phyloP scores from a whole-genome alignment of 2,888 invertebrate genomes.

The Dysmachus trigonus region DNA sequence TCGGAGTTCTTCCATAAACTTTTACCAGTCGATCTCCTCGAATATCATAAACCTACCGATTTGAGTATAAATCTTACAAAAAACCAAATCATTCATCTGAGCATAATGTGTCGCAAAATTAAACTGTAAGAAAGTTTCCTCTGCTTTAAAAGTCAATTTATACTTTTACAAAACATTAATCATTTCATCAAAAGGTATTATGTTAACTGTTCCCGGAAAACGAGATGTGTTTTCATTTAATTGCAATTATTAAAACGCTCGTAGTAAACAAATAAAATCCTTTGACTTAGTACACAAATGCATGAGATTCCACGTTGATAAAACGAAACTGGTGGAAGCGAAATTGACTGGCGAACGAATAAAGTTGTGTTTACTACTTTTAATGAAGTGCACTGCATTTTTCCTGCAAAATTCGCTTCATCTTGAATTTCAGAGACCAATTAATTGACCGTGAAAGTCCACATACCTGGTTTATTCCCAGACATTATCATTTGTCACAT shows the following conservation, averaged over 20 bases:
- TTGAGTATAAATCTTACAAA: background rate
- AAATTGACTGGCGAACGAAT: background rate
- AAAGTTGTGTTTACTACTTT: background rate
- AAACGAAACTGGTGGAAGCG: background rate
- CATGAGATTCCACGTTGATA: background rate
- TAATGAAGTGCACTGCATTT: background rate
- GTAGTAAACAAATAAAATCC: background rate
- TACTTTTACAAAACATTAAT: background rate
- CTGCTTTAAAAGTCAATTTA: background rate
- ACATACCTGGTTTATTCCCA: background rate
- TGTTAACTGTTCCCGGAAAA: background rate
- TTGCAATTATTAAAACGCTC: background rate
- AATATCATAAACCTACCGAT: background rate
- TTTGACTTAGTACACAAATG: background rate
- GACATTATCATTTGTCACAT: background rate
- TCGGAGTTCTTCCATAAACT: slow-evolving; percentile 9
- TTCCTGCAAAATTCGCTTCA: background rate
- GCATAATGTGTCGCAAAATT: background rate
- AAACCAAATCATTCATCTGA: background rate
- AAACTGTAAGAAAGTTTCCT: background rate
- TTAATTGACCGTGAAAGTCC: background rate
- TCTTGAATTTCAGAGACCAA: background rate
- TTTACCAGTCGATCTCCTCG: background rate
- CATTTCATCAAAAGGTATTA: background rate
- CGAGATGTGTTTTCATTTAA: background rate